A percentile compares a stretch with the other conserved stretches of the same genome.
phyloP scores from a whole-genome alignment of 2,113 vertebrate genomes.

The Chroicocephalus ridibundus region DNA sequence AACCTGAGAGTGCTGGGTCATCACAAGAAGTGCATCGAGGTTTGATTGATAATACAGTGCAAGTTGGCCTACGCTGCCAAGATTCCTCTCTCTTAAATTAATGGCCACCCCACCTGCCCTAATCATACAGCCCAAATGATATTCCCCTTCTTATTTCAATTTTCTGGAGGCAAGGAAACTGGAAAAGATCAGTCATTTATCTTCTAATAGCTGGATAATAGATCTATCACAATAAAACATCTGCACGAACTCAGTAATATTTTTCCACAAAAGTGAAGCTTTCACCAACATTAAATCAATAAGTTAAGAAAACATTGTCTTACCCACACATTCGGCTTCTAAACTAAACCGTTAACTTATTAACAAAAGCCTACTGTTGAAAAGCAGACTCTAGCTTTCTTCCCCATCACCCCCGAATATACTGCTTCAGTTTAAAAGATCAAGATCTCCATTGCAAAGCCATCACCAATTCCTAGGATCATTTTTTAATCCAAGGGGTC shows the following conservation, averaged over 20 bases:
- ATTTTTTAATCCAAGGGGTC: constrained; percentile 44
- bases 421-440: not conserved
- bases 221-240: constrained; percentile 98
- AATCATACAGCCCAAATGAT: constrained; percentile 90
- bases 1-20: constrained; percentile 96
- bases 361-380: not conserved
- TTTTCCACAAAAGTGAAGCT: constrained; percentile 65
- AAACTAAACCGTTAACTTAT: constrained; percentile 42
- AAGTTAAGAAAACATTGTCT: constrained; percentile 69
- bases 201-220: constrained; percentile 99
- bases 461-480: not conserved
- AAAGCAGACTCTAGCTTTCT: not conserved
- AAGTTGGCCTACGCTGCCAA: constrained; percentile 84
- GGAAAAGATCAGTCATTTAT: constrained; percentile 98
- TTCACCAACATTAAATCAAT: constrained; percentile 75
- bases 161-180: constrained; percentile 87
- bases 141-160: constrained; percentile 98
- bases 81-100: constrained; percentile 86
- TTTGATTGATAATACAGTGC: constrained; percentile 90
- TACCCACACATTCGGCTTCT: constrained; percentile 15
- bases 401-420: not conserved
- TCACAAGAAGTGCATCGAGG: constrained; percentile 87
- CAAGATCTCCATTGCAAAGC: not conserved
- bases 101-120: constrained; percentile 91
- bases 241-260: constrained; percentile 85